phyloP scores from a whole-genome alignment of 2,113 vertebrate species.

The Bos indicus region DNA sequence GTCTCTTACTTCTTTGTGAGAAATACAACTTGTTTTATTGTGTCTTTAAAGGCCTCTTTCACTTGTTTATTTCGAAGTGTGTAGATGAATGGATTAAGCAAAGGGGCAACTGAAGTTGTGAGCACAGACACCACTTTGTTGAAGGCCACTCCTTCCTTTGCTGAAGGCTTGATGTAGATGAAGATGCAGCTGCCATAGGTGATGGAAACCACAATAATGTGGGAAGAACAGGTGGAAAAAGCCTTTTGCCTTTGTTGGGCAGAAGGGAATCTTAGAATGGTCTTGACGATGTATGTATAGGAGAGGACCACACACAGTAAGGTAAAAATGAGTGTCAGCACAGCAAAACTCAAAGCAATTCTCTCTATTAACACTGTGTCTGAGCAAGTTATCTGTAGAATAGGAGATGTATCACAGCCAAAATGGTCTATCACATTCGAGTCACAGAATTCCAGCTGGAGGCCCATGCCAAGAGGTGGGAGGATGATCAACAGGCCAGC shows the following conservation, averaged over 20 bases:
- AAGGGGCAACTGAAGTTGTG: constrained; percentile 45
- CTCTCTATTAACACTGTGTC: constrained; percentile 33
- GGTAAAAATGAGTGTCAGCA: constrained; percentile 40
- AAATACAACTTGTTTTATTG: constrained; percentile 21
- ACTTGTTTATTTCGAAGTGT: constrained; percentile 65
- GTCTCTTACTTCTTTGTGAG: neutral
- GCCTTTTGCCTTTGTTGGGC: constrained; percentile 54
- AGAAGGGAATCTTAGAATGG: constrained; percentile 53
- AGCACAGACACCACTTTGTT: constrained; percentile 61
- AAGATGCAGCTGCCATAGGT: constrained; percentile 60
- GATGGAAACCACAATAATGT: constrained; percentile 49
- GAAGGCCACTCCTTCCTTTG: constrained; percentile 54
- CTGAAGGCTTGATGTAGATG: constrained; percentile 62
- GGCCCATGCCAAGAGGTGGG: constrained; percentile 36
- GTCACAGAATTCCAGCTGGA: constrained; percentile 61
- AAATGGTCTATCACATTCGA: constrained; percentile 56
- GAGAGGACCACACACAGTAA: constrained; percentile 49
- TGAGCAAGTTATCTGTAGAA: constrained; percentile 63
- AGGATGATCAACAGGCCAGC: constrained; percentile 48
- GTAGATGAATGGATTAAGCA: constrained; percentile 65
- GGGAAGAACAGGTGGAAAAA: constrained; percentile 28
- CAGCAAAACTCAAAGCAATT: constrained; percentile 32
- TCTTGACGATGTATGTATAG: constrained; percentile 46
- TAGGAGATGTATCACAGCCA: constrained; percentile 43
- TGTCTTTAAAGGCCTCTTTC: constrained; percentile 49